phyloP scores from a whole-genome alignment of 1,140 invertebrate genomes.

The Aphelinus atriplicis region DNA sequence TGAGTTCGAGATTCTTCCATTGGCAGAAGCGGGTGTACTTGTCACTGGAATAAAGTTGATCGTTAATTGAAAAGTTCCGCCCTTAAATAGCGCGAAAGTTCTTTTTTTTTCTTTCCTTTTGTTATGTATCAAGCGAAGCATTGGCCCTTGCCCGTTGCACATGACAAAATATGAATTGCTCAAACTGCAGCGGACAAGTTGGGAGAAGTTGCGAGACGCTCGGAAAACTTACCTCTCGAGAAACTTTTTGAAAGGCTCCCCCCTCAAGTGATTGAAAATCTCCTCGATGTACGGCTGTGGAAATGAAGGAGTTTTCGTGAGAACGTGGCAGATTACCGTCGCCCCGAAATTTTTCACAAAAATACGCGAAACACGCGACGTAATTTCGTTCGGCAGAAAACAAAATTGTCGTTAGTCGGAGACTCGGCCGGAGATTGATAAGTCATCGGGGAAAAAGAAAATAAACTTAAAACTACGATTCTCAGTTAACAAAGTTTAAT shows the following conservation, averaged over 20 bases:
- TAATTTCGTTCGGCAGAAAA: background rate
- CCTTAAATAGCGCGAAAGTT: background rate
- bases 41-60: conserved; percentile 80
- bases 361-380: no score
- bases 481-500: no score
- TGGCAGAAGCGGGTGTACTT: conserved; percentile 99
- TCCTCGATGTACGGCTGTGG: conserved; percentile 97
- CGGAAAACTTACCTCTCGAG: conserved; percentile 87
- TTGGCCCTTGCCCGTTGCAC: no score
- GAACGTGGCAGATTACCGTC: no score
- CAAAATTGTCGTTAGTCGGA: background rate
- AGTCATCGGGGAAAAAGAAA: no score
- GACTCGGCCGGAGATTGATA: background rate
- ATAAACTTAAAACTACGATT: no score
- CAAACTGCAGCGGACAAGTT: no score
- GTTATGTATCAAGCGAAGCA: no score
- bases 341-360: no score
- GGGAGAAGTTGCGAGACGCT: no score
- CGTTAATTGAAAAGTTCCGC: conserved; percentile 32
- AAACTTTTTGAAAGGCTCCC: conserved; percentile 96
- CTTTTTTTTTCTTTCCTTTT: no score
- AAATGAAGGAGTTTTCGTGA: conserved; percentile 49
- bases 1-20: conserved; percentile 99
- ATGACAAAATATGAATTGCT: no score
- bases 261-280: conserved; percentile 96